Evolutionary conservation across 1,140 invertebrate species (phyloP), one percentile per base, ranked within the genome.

Genomic region (Radopholus similis): DNA sequence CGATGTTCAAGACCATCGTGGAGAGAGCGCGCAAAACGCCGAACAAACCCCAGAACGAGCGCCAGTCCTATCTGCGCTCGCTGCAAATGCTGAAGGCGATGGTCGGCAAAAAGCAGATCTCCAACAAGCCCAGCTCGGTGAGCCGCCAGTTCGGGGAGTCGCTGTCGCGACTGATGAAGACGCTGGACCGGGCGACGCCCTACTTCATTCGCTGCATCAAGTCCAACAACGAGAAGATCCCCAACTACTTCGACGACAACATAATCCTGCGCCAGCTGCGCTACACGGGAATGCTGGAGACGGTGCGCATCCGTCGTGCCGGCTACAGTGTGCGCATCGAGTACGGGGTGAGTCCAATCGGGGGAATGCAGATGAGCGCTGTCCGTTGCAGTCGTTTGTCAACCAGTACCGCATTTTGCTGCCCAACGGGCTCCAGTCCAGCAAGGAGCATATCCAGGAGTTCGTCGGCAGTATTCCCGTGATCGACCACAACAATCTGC

Each of bases 131-230:
- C 9, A 88, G 91, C 72, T 95, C 92, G 1, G 92, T 96, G 1
- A 90, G 91, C 0, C 90, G 91, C 2, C 93, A 96, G 84, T 96
- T 96, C 83, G 91, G 95, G 80, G 90, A 91, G 78, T 93, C 91
- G 21, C 84, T 97, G 28, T 90, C 91, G 64, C 89, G 90, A 37
- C 84, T 96, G 13, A 95, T 96, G 92, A 90, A 92, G 74, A 93
- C 92, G 0, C 83, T 97, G 9, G 93, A 93, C 82, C 90, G 93
- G 81, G 92, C 93, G 0, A 94, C 94, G 85, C 93, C 93, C 1
- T 96, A 93, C 84, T 97, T 97, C 82, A 94, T 97, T 69, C 87
- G 93, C 51, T 96, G 93, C 83, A 95, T 97, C 75, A 97, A 97
- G 83, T 93, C 91, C 32, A 96, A 96, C 83, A 87, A 88, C 56